These are phyloP conservation scores for Anneissia japonica DNA, from an alignment of 35 echinoderm and acorn worm genomes.

Conservation along the genomic window DNA sequence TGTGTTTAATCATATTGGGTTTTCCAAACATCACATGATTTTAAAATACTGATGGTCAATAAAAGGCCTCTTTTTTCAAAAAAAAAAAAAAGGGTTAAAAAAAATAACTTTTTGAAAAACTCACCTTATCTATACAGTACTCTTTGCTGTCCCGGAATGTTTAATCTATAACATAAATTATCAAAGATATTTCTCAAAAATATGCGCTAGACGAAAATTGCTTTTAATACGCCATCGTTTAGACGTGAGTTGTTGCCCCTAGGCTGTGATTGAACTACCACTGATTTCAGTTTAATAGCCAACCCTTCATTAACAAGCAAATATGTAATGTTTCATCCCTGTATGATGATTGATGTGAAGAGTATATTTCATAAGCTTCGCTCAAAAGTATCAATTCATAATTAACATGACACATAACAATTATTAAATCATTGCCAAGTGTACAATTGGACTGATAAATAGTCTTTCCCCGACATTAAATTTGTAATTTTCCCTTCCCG, in stretches of 20 bases:
- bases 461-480: neutral
- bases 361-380: neutral
- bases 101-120: no score
- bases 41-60: no score
- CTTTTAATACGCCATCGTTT: neutral
- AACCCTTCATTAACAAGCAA: neutral
- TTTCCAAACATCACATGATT: no score
- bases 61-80: no score
- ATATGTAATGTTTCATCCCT: neutral
- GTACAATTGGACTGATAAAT: neutral
- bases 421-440: neutral
- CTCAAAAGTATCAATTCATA: neutral
- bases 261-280: neutral
- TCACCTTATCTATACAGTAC: no score
- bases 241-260: neutral
- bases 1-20: no score
- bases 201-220: neutral
- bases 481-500: no score
- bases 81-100: no score
- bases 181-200: neutral
- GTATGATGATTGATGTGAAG: neutral
- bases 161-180: neutral
- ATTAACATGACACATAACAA: neutral
- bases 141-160: neutral
- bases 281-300: neutral